These are phyloP conservation scores for Xyliphius kryptos DNA, from an alignment of 2,113 vertebrate genomes.

Conservation along the genomic window DNA sequence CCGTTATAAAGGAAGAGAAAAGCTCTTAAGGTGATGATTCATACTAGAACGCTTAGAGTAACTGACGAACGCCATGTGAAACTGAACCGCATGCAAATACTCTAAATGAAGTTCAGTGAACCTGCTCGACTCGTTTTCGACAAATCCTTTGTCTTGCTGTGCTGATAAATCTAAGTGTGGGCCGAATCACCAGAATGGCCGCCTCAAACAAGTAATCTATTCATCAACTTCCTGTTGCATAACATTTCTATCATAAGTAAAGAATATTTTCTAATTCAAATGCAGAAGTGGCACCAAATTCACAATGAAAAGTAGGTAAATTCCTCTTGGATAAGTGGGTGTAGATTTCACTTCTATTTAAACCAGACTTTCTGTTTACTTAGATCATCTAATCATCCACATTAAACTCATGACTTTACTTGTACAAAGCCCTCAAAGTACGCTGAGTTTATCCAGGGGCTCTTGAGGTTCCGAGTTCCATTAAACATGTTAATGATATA, in stretches of 20 bases:
- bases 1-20: constrained; percentile 21
- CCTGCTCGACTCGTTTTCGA: not conserved
- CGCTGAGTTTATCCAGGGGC: too few species aligned
- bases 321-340: not conserved
- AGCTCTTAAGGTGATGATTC: constrained; percentile 18
- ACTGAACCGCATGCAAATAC: constrained; percentile 1
- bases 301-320: not conserved
- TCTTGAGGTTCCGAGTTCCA: too few species aligned
- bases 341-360: not conserved
- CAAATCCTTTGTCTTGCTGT: not conserved
- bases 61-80: constrained; percentile 14
- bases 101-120: constrained; percentile 11
- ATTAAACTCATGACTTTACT: too few species aligned
- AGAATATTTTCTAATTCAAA: not conserved
- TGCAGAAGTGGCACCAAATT: too few species aligned
- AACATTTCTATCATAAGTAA: not conserved
- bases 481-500: too few species aligned
- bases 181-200: not conserved
- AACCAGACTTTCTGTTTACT: too few species aligned
- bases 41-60: constrained; percentile 10
- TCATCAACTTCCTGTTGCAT: not conserved
- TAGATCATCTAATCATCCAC: too few species aligned
- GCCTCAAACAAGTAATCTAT: not conserved
- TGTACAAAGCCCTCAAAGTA: too few species aligned
- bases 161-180: not conserved